Evolutionary conservation across 1,140 invertebrate species (phyloP).

Genomic region (Hirudo medicinalis): DNA sequence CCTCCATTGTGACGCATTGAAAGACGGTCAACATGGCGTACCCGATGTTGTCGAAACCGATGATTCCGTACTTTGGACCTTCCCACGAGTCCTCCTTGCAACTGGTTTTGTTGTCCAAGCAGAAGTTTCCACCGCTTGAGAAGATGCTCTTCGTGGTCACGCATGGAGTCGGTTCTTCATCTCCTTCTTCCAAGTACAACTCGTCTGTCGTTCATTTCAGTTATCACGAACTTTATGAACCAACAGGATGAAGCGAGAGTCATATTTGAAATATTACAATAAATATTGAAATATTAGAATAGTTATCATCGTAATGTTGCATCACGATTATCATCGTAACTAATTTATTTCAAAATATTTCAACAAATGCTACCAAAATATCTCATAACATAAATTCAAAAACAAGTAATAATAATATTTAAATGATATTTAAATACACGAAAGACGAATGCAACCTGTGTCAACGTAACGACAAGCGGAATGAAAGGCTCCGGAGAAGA

Average conservation of each 20-base stretch:
- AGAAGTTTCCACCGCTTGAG: conserved; percentile 28
- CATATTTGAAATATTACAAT: too few species aligned
- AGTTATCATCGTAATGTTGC: too few species aligned
- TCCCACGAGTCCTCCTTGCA: conserved; percentile 61
- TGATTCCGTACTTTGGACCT: conserved; percentile 96
- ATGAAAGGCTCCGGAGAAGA: conserved; percentile 97
- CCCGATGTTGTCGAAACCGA: conserved; percentile 99
- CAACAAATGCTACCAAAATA: too few species aligned
- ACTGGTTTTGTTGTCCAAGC: conserved; percentile 31
- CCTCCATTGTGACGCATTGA: conserved; percentile 99
- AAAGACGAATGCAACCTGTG: not conserved
- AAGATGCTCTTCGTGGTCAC: not conserved
- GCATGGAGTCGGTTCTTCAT: conserved; percentile 22
- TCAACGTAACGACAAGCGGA: conserved; percentile 59
- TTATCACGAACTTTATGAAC: too few species aligned
- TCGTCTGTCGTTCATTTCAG: conserved; percentile 15
- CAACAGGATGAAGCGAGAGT: too few species aligned
- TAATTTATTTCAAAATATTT: too few species aligned
- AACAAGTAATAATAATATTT: too few species aligned
- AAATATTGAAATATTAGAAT: too few species aligned
- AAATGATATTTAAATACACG: too few species aligned
- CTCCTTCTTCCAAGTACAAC: conserved; percentile 26
- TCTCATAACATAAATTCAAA: too few species aligned
- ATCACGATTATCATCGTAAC: too few species aligned
- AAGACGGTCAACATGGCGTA: conserved; percentile 99